phyloP scores from a whole-genome alignment of 2,113 vertebrate species.

The Nanorana parkeri region DNA sequence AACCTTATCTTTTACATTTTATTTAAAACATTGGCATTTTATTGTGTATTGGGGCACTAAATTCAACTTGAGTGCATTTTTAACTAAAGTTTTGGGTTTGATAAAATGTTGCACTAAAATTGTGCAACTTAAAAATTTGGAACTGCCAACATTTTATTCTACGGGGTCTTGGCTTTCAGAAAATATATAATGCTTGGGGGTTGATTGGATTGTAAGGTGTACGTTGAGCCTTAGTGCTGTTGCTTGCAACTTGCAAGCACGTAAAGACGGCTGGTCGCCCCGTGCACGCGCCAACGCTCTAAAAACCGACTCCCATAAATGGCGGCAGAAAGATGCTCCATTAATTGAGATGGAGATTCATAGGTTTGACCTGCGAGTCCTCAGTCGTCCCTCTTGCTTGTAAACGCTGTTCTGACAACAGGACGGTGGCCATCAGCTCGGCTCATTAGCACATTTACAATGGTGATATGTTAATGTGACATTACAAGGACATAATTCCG shows the following conservation, averaged over 20 bases:
- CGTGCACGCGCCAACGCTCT: background rate
- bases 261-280: background rate
- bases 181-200: too few species aligned
- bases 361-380: constrained; percentile 4
- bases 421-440: background rate
- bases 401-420: constrained; percentile 29
- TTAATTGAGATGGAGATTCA: constrained; percentile 25
- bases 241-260: constrained; percentile 8
- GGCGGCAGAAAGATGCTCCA: background rate
- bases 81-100: too few species aligned
- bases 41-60: too few species aligned
- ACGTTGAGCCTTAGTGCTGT: background rate
- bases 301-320: background rate
- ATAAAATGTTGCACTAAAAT: too few species aligned
- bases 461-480: constrained; percentile 33
- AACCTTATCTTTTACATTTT: too few species aligned
- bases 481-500: constrained; percentile 17
- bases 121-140: too few species aligned
- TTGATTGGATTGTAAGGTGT: too few species aligned
- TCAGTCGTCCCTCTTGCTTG: background rate
- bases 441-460: constrained; percentile 41
- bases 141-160: too few species aligned
- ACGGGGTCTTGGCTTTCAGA: too few species aligned
- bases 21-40: too few species aligned
- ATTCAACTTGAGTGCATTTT: background rate